These are phyloP conservation scores for Coregonus clupeaformis DNA, from an alignment of 2,113 vertebrate species.

Conservation along the genomic window DNA sequence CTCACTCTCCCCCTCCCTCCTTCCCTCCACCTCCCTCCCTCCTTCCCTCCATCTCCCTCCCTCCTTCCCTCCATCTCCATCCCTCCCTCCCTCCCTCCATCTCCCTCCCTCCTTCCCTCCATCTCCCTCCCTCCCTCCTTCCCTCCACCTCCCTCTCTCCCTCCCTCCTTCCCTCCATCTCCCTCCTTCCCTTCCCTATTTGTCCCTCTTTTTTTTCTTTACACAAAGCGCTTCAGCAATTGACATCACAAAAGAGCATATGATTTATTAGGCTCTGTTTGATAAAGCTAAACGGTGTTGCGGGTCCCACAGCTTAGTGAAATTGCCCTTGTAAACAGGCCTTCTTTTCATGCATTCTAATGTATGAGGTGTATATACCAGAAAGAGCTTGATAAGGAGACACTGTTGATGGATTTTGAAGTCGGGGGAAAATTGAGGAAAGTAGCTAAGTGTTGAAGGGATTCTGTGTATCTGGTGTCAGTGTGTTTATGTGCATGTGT, in stretches of 20 bases:
- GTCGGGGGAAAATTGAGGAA: slow-evolving; percentile 27
- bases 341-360: slow-evolving; percentile 69
- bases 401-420: slow-evolving; percentile 15
- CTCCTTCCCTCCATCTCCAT: too few species aligned
- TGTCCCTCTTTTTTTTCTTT: slow-evolving; percentile 64
- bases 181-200: too few species aligned
- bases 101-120: too few species aligned
- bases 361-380: slow-evolving; percentile 64
- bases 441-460: slow-evolving; percentile 32
- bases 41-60: too few species aligned
- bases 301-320: slow-evolving; percentile 87
- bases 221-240: slow-evolving; percentile 86
- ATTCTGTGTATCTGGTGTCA: slow-evolving; percentile 18
- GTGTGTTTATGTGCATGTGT: neutral
- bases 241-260: slow-evolving; percentile 95
- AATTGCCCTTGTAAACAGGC: slow-evolving; percentile 88
- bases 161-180: too few species aligned
- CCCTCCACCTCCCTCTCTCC: too few species aligned
- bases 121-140: too few species aligned
- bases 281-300: slow-evolving; percentile 86
- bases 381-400: slow-evolving; percentile 16
- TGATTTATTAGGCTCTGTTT: slow-evolving; percentile 97
- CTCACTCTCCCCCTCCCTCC: too few species aligned
- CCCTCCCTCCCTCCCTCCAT: too few species aligned
- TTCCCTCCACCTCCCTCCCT: too few species aligned